Percentiles rank a stretch among this genome's conserved stretches.
These are phyloP conservation scores for Trogon melanurus DNA, from an alignment of 2,113 vertebrate genomes.

Conservation along the genomic window DNA sequence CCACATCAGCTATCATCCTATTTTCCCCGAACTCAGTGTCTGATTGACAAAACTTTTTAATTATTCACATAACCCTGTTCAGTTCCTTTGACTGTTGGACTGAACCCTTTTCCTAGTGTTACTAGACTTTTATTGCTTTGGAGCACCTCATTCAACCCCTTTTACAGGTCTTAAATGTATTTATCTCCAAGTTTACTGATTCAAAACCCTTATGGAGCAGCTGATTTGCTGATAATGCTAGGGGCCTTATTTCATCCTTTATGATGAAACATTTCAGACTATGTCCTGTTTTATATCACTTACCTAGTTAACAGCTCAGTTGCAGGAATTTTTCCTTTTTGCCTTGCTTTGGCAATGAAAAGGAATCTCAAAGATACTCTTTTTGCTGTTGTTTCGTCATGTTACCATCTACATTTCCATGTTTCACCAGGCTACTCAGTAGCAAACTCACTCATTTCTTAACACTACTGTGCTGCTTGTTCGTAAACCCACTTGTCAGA, in stretches of 20 bases:
- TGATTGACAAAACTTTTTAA: not conserved
- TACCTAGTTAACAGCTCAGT: not conserved
- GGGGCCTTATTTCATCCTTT: not conserved
- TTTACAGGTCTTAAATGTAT: not conserved
- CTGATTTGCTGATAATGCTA: not conserved
- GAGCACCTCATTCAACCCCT: not conserved
- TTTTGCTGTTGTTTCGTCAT: not conserved
- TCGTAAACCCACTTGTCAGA: not conserved
- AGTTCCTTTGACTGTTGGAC: not conserved
- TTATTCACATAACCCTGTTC: not conserved
- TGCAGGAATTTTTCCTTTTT: not conserved
- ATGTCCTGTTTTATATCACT: not conserved
- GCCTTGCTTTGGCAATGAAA: not conserved
- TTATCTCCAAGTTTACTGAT: not conserved
- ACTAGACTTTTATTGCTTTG: not conserved
- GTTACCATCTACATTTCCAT: not conserved
- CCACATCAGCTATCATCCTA: not conserved
- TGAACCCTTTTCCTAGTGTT: not conserved
- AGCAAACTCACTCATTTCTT: not conserved
- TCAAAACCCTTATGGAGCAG: not conserved
- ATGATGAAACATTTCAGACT: not conserved
- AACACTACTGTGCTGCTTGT: not conserved
- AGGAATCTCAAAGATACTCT: not conserved
- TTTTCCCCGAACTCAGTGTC: not conserved
- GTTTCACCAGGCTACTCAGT: not conserved